phyloP scores from a whole-genome alignment of 2,797 vertebrate species.

The Otus scops region DNA sequence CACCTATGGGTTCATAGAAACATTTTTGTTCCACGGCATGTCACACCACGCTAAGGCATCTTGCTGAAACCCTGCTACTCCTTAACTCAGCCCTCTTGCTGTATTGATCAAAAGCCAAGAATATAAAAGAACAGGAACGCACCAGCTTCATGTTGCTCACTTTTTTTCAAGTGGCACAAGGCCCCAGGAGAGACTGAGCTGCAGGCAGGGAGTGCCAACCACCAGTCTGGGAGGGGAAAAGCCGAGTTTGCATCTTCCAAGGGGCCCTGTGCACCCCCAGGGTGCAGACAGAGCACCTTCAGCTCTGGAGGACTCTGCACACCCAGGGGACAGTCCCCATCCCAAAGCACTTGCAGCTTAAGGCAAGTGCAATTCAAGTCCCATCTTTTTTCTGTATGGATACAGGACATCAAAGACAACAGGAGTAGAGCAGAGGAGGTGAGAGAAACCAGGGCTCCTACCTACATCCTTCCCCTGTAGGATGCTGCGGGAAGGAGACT shows the following conservation, averaged over 20 bases:
- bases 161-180: neutral
- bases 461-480: neutral
- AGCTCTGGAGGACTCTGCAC: neutral
- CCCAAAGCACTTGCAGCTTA: neutral
- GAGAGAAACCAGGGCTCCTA: neutral
- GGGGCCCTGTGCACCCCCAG: rapidly evolving
- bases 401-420: rapidly evolving
- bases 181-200: neutral
- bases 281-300: neutral
- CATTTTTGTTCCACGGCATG: rapidly evolving
- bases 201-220: rapidly evolving
- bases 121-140: rapidly evolving
- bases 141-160: neutral
- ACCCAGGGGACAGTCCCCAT: neutral
- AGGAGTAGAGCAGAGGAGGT: neutral
- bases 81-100: neutral
- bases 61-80: neutral
- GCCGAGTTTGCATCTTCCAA: neutral
- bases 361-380: neutral
- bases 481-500: neutral
- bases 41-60: rapidly evolving
- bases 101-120: rapidly evolving
- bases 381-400: neutral
- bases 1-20: neutral
- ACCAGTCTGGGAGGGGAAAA: neutral